Percentiles rank a stretch among this genome's conserved stretches.
phyloP scores from a whole-genome alignment of 2,113 vertebrate genomes.

The Otus sunia region DNA sequence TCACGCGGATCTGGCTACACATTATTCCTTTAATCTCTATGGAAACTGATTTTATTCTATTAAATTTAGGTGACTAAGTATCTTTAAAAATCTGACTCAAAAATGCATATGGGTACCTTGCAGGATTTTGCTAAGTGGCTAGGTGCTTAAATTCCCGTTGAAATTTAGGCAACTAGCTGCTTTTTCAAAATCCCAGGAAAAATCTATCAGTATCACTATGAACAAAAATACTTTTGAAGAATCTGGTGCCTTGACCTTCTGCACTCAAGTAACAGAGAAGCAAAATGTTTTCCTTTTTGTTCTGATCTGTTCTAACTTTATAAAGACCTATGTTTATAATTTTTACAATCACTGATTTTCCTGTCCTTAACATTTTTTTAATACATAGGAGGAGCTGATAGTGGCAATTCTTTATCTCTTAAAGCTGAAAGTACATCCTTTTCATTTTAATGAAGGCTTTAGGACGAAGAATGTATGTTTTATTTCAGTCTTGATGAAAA shows the following conservation, averaged over 20 bases:
- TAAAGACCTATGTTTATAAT: background rate
- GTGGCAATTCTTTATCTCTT: background rate
- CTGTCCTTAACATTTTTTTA: background rate
- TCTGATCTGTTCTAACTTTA: background rate
- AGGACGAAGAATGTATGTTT: background rate
- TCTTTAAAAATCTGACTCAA: conserved; percentile 1
- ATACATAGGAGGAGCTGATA: background rate
- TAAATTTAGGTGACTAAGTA: background rate
- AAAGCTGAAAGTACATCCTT: background rate
- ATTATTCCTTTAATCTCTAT: background rate
- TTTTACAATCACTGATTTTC: background rate
- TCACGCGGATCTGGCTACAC: background rate
- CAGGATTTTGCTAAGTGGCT: background rate
- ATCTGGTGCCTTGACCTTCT: background rate
- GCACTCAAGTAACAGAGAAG: background rate
- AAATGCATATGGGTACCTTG: background rate
- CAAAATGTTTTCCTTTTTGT: background rate
- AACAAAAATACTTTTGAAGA: background rate
- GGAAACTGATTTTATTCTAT: background rate
- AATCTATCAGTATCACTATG: background rate
- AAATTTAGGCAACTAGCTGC: background rate
- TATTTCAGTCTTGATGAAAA: background rate
- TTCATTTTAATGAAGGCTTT: background rate
- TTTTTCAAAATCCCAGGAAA: background rate
- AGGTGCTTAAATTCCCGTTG: background rate